Evolutionary conservation across 2,888 invertebrate species (phyloP).

Genomic region (Masnerella sp.): DNA sequence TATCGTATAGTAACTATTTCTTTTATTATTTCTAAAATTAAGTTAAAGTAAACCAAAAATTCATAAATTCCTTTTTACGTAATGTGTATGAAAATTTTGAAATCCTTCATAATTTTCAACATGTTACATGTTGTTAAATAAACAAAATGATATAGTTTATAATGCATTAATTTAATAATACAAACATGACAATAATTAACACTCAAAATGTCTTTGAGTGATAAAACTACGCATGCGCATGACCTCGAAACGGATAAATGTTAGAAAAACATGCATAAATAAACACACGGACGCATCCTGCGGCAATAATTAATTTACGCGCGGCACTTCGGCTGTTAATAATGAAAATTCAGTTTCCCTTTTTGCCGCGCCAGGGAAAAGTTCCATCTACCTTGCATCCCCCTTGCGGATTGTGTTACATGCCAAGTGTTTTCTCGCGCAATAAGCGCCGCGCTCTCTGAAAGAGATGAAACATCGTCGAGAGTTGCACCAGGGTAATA

Average conservation of each 20-base stretch:
- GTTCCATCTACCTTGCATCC: constrained; percentile 51
- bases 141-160: neutral
- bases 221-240: no score
- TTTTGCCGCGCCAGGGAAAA: constrained; percentile 56
- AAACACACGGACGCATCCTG: constrained; percentile 37
- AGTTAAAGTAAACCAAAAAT: no score
- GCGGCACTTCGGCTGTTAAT: constrained; percentile 55
- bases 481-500: constrained; percentile 44
- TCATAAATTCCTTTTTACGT: no score
- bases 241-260: no score
- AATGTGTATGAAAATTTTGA: no score
- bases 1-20: no score
- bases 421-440: constrained; percentile 60
- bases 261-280: no score
- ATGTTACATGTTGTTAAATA: no score
- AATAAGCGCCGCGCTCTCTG: constrained; percentile 53
- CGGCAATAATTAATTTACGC: constrained; percentile 61
- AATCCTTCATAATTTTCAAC: no score
- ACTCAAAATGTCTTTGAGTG: no score
- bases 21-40: no score
- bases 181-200: no score
- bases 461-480: constrained; percentile 54
- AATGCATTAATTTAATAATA: neutral
- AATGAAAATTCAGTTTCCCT: constrained; percentile 62
- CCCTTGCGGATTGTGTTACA: constrained; percentile 61